Evolutionary conservation across 2,797 vertebrate genomes (phyloP).

Genomic region (Microctenopoma stevenorrisi): DNA sequence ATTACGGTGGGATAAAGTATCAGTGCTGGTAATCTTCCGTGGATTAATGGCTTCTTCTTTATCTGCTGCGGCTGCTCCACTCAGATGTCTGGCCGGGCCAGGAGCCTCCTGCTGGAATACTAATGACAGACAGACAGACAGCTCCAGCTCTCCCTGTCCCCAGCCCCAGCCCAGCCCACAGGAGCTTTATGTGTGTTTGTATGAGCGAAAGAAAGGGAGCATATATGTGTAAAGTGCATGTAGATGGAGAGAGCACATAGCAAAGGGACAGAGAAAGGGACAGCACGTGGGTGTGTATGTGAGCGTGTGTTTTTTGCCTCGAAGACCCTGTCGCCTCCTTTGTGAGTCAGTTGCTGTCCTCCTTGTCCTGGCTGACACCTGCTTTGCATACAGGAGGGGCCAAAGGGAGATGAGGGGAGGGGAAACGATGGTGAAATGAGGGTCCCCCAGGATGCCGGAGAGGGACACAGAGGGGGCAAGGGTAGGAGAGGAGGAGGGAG

Average conservation of each 20-base stretch:
- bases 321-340: slow-evolving; percentile 78
- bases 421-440: slow-evolving; percentile 66
- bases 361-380: slow-evolving; percentile 83
- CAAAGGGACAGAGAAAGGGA: slow-evolving; percentile 53
- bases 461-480: slow-evolving; percentile 49
- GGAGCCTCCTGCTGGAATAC: slow-evolving; percentile 96
- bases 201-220: slow-evolving; percentile 49
- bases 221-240: slow-evolving; percentile 70
- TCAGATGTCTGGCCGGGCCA: slow-evolving; percentile 97
- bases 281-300: slow-evolving; percentile 34
- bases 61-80: slow-evolving; percentile 95
- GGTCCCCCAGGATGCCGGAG: slow-evolving; percentile 72
- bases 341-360: slow-evolving; percentile 79
- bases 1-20: slow-evolving; percentile 97
- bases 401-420: slow-evolving; percentile 60
- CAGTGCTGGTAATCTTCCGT: slow-evolving; percentile 97
- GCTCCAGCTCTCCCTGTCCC: slow-evolving; percentile 74
- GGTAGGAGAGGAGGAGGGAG: slow-evolving; percentile 35
- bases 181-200: slow-evolving; percentile 36
- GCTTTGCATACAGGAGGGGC: slow-evolving; percentile 83
- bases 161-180: slow-evolving; percentile 61
- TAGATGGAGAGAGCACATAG: slow-evolving; percentile 44
- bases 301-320: slow-evolving; percentile 45
- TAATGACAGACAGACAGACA: slow-evolving; percentile 88
- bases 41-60: slow-evolving; percentile 99